These are phyloP conservation scores for Saimiri boliviensis DNA, from an alignment of 2,113 vertebrate species.

Conservation along the genomic window DNA sequence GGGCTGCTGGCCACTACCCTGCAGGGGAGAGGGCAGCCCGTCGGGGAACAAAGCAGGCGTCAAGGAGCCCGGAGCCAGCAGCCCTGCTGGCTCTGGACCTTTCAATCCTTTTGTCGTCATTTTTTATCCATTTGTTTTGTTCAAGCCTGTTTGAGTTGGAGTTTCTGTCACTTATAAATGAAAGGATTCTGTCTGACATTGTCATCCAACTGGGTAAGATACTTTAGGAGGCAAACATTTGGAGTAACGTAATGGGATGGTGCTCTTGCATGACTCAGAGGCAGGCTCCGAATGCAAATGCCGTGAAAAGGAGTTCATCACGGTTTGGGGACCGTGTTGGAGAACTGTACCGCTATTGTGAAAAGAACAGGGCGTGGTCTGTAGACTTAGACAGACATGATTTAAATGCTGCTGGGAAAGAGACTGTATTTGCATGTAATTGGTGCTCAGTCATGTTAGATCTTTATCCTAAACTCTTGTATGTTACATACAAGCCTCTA, in stretches of 20 bases:
- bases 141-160: neutral
- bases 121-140: neutral
- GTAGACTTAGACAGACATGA: neutral
- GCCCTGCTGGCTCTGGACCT: neutral
- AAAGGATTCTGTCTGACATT: neutral
- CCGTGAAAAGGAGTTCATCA: neutral
- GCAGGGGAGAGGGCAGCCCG: neutral
- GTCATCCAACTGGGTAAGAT: neutral
- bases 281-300: neutral
- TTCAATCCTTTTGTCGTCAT: neutral
- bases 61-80: neutral
- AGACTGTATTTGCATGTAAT: neutral
- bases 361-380: neutral
- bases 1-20: neutral
- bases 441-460: neutral
- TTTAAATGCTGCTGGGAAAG: neutral
- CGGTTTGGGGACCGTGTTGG: neutral
- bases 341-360: neutral
- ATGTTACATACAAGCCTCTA: neutral
- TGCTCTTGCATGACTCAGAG: neutral
- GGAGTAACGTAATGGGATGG: neutral
- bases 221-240: neutral
- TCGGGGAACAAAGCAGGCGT: neutral
- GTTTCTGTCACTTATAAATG: neutral
- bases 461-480: neutral